These are phyloP conservation scores for Indicator maculatus DNA, from an alignment of 2,113 vertebrate genomes.

Conservation along the genomic window DNA sequence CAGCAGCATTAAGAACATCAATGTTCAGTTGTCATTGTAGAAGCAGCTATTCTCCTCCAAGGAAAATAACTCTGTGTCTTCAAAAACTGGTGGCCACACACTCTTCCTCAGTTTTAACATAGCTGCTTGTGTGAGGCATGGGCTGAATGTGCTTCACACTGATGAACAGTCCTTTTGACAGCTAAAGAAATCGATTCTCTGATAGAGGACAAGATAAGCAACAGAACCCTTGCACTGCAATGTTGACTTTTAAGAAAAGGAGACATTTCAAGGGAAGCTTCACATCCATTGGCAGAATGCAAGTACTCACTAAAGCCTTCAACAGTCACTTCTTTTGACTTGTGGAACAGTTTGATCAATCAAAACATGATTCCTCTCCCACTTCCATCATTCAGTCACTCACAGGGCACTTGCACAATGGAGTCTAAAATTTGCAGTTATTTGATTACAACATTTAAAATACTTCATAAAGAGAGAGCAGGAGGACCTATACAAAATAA, in stretches of 20 bases:
- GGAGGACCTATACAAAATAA: not conserved
- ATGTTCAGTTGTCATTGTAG: not conserved
- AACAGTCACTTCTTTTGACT: not conserved
- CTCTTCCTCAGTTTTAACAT: not conserved
- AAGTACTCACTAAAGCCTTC: not conserved
- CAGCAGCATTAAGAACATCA: not conserved
- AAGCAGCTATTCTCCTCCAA: not conserved
- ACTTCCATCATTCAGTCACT: not conserved
- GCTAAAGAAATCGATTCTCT: not conserved
- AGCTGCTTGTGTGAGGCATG: not conserved
- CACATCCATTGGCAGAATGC: not conserved
- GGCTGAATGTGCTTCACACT: not conserved
- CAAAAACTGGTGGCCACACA: slow-evolving; percentile 3
- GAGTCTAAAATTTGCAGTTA: not conserved
- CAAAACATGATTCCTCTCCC: not conserved
- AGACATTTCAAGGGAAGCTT: not conserved
- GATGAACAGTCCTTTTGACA: not conserved
- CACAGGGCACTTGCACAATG: not conserved
- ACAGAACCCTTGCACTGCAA: not conserved
- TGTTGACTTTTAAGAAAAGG: not conserved
- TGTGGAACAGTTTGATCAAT: not conserved
- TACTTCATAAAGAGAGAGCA: not conserved
- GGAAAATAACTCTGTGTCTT: slow-evolving; percentile 20
- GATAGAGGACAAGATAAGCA: not conserved
- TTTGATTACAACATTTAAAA: not conserved